Percentiles rank a stretch among this genome's conserved stretches.
Conservation (phyloP, 2,797 vertebrate genomes). For the Knipowitschia caucasica region DNA sequence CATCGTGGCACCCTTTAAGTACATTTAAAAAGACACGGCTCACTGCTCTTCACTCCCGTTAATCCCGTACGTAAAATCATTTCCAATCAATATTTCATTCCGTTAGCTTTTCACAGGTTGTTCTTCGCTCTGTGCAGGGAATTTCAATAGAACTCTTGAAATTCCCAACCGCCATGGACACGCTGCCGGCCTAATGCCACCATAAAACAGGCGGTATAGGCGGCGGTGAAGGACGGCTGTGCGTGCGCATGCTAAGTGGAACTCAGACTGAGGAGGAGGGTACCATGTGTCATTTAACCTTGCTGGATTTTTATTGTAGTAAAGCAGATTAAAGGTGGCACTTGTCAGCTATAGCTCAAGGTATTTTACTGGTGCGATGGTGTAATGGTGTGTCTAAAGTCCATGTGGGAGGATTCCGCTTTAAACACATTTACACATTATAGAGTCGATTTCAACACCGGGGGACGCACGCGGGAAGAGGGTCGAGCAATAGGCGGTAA, state of each 20-base stretch:
- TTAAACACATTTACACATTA: background rate
- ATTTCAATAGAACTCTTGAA: conserved; percentile 4
- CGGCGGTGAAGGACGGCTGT: conserved; percentile 32
- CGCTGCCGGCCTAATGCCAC: conserved; percentile 3
- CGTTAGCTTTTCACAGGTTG: background rate
- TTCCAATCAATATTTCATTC: background rate
- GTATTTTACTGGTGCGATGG: conserved; percentile 12
- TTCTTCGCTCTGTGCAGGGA: background rate
- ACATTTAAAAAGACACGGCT: background rate
- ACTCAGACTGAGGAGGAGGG: conserved; percentile 24
- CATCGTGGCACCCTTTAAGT: background rate
- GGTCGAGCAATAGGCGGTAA: background rate
- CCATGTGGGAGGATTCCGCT: background rate
- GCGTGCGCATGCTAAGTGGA: conserved; percentile 40
- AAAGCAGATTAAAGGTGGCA: conserved; percentile 42
- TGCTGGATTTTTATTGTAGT: conserved; percentile 24
- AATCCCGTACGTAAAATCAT: background rate
- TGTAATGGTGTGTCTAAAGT: conserved; percentile 30
- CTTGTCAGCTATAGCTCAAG: conserved; percentile 17
- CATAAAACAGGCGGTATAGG: conserved; percentile 26
- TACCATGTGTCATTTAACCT: conserved; percentile 26
- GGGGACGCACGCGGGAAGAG: background rate
- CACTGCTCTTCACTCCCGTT: background rate
- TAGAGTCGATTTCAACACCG: background rate
- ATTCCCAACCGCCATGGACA: background rate